phyloP scores from a whole-genome alignment of 2,888 invertebrate species.

The Caenorhabditis angaria region DNA sequence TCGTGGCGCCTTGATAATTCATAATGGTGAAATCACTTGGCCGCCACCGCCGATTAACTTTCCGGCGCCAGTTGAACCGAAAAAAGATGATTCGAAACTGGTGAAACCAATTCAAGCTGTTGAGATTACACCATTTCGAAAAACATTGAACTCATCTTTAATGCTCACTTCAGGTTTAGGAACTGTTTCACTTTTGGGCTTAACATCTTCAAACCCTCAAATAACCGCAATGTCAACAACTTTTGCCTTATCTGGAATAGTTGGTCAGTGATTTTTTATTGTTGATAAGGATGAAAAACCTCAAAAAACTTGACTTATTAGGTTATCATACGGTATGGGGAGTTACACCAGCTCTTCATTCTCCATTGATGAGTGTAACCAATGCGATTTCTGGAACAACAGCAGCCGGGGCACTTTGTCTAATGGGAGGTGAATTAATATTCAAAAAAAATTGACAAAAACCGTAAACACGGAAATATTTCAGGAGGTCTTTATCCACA shows the following conservation, averaged over 20 bases:
- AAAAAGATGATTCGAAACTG: slow-evolving; percentile 25
- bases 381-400: slow-evolving; percentile 89
- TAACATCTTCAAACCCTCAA: slow-evolving; percentile 83
- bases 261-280: slow-evolving; percentile 75
- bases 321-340: slow-evolving; percentile 91
- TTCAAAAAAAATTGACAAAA: neutral
- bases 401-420: slow-evolving; percentile 86
- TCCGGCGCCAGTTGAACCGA: slow-evolving; percentile 66
- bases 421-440: slow-evolving; percentile 81
- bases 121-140: slow-evolving; percentile 79
- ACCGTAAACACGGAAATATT: neutral
- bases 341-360: slow-evolving; percentile 88
- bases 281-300: no score
- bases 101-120: slow-evolving; percentile 24
- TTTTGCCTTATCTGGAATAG: slow-evolving; percentile 83
- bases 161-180: slow-evolving; percentile 82
- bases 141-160: slow-evolving; percentile 80
- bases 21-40: slow-evolving; percentile 83
- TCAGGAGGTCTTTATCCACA: slow-evolving; percentile 57
- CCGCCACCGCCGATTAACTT: slow-evolving; percentile 78
- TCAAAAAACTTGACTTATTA: slow-evolving; percentile 45
- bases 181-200: slow-evolving; percentile 79
- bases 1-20: slow-evolving; percentile 83
- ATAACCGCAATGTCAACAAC: slow-evolving; percentile 89
- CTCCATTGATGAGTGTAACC: slow-evolving; percentile 90